Evolutionary conservation across 2,888 invertebrate genomes (phyloP).

Genomic region (Polyommatus iphigenia): DNA sequence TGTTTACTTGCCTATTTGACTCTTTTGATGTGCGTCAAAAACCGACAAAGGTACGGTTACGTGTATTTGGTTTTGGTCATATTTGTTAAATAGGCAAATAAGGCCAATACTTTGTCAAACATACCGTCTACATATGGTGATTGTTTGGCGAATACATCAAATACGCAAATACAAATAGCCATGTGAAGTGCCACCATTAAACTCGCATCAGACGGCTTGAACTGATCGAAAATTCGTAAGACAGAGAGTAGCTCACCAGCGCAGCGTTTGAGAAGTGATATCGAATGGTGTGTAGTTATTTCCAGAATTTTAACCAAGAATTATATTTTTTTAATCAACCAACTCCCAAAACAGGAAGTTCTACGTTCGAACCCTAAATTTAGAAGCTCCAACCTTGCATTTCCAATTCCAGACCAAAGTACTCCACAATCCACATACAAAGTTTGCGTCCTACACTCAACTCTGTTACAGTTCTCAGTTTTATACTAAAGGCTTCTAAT

Average conservation of each 20-base stretch:
- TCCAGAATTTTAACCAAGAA: too few relatives aligned
- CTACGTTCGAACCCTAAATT: neutral
- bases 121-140: too few relatives aligned
- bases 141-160: too few relatives aligned
- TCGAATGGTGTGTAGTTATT: too few relatives aligned
- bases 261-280: neutral
- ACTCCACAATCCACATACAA: neutral
- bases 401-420: neutral
- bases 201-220: neutral
- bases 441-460: neutral
- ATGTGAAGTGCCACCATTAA: neutral
- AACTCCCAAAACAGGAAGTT: neutral
- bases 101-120: too few relatives aligned
- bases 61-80: too few relatives aligned
- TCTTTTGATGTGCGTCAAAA: too few relatives aligned
- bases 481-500: neutral
- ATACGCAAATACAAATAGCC: too few relatives aligned
- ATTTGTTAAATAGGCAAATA: too few relatives aligned
- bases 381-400: neutral
- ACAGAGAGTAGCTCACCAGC: neutral
- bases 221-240: conserved; percentile 6
- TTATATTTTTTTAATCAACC: too few relatives aligned
- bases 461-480: neutral
- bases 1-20: too few relatives aligned
- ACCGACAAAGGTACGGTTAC: too few relatives aligned